Base-by-base conservation (phyloP, 2,888 invertebrate genomes). In the Eristalinus aeneus region DNA sequence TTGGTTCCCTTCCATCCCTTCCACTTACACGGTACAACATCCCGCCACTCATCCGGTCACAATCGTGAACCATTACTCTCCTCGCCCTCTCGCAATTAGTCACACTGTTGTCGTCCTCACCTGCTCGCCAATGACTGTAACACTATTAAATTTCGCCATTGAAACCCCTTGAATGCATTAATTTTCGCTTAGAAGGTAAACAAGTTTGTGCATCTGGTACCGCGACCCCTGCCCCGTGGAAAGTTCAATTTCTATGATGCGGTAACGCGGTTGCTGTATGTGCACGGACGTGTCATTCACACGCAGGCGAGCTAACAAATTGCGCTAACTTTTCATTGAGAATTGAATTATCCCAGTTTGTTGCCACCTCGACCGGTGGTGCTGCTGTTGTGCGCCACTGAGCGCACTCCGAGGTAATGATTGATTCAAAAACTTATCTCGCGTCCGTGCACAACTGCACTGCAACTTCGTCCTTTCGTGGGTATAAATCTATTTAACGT, bases 401-500 rank as follows among this genome's bases (percentile, higher is more conserved):
- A 27, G 5, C 27, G 27, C 27, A 4, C 20, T 34, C 53, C 22
- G 6, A 53, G 16, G 20, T 54, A 69, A 77, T 77, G 31, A 65
- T 39, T 76, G 46, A 67, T 63, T 71, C 32, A 61, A 53, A 22
- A 65, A 68, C 53, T 54, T 79, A 79, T 79, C 71, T 75, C 22
- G 53, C 22, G 22, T 32, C 64, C 34, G 23, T 31, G 32, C 20
- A 2, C 67, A 56, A 20, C 20, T 32, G 23, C 10, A 39, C 46
- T n/a, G 73, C 27, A 83, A 83, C 64, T 69, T 60, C 58, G 74
- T 63, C 75, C 75, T 75, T 64, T 65, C 36, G 27, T 60, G 34
- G 16, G 61, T 68, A 85, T 85, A 85, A 76, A 85, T 85, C 64
- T 61, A 80, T 81, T 80, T 85, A 63, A 72, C 63, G 68, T 54